These are phyloP conservation scores for Drosophila repletoides DNA, from an alignment of 1,140 invertebrate genomes.

Conservation along the genomic window DNA sequence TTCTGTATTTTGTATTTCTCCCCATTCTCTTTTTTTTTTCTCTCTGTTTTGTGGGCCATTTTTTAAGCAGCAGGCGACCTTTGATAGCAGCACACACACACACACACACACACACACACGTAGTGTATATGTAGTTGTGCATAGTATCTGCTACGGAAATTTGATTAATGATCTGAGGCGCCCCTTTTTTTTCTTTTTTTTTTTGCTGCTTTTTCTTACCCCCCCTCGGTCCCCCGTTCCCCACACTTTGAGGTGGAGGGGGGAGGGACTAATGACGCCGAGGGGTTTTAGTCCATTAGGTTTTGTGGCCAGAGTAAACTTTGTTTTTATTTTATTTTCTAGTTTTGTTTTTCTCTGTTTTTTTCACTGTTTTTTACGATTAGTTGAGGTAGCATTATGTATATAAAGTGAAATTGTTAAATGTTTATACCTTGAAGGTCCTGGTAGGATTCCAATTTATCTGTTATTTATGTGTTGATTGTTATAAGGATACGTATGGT, in stretches of 20 bases:
- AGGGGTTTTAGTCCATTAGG: slow-evolving; percentile 76
- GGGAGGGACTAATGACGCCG: slow-evolving; percentile 67
- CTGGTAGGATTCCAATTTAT: slow-evolving; percentile 83
- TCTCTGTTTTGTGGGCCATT: too few species aligned
- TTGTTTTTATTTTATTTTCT: slow-evolving; percentile 35
- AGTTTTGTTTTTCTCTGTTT: slow-evolving; percentile 36
- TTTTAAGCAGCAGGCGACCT: slow-evolving; percentile 53
- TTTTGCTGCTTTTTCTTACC: too few species aligned
- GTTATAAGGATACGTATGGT: slow-evolving; percentile 64
- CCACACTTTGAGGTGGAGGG: slow-evolving; percentile 12
- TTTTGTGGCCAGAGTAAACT: slow-evolving; percentile 50
- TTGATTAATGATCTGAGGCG: slow-evolving; percentile 71
- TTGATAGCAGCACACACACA: slow-evolving; percentile 24
- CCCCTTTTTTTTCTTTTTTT: slow-evolving; percentile 34
- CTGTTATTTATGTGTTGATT: slow-evolving; percentile 80
- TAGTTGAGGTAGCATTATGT: slow-evolving; percentile 27
- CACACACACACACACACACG: slow-evolving; percentile 30
- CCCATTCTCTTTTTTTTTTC: too few species aligned
- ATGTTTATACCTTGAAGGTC: slow-evolving; percentile 82
- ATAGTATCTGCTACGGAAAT: slow-evolving; percentile 53
- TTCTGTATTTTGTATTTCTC: too few species aligned
- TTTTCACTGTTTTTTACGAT: slow-evolving; percentile 22
- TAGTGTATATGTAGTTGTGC: background rate
- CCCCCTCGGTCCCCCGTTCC: slow-evolving; percentile 2
- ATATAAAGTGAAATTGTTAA: slow-evolving; percentile 73